A percentile compares a stretch with the other conserved stretches of the same genome.
phyloP scores from a whole-genome alignment of 2,888 invertebrate genomes.

The Exephanes ischioxanthus region DNA sequence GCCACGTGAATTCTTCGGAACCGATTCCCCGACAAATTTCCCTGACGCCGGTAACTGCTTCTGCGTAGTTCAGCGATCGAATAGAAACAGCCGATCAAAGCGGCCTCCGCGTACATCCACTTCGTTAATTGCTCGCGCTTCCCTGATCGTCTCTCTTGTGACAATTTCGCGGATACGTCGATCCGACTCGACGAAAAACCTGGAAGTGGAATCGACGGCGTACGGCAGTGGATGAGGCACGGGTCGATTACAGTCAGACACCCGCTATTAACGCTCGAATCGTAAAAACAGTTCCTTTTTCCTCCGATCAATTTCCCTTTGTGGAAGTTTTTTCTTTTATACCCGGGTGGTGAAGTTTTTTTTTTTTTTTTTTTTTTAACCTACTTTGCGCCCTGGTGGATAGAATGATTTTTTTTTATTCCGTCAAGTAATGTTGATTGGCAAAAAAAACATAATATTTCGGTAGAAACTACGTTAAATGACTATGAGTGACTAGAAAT shows the following conservation, averaged over 20 bases:
- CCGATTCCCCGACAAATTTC: neutral
- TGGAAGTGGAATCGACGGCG: conserved; percentile 5
- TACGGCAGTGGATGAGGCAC: conserved; percentile 11
- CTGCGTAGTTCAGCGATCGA: neutral
- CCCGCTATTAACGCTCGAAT: neutral
- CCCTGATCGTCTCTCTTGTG: conserved; percentile 8
- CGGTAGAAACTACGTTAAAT: too few relatives aligned
- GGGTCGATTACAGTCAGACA: conserved; percentile 15
- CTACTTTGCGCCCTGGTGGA: too few relatives aligned
- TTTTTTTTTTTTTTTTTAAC: too few relatives aligned
- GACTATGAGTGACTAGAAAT: too few relatives aligned
- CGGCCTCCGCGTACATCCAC: neutral
- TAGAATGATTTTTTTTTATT: neutral
- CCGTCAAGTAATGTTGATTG: neutral
- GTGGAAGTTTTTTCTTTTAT: neutral
- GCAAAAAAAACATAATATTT: too few relatives aligned
- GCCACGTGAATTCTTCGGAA: neutral
- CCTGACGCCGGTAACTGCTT: neutral
- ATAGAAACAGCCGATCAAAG: conserved; percentile 15
- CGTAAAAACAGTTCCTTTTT: neutral
- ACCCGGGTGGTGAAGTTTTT: too few relatives aligned
- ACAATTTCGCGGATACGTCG: conserved; percentile 14
- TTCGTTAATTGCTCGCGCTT: conserved; percentile 42
- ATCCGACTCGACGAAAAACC: conserved; percentile 4
- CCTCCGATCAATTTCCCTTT: too few relatives aligned